phyloP scores from a whole-genome alignment of 2,113 vertebrate genomes.

The Origma solitaria region DNA sequence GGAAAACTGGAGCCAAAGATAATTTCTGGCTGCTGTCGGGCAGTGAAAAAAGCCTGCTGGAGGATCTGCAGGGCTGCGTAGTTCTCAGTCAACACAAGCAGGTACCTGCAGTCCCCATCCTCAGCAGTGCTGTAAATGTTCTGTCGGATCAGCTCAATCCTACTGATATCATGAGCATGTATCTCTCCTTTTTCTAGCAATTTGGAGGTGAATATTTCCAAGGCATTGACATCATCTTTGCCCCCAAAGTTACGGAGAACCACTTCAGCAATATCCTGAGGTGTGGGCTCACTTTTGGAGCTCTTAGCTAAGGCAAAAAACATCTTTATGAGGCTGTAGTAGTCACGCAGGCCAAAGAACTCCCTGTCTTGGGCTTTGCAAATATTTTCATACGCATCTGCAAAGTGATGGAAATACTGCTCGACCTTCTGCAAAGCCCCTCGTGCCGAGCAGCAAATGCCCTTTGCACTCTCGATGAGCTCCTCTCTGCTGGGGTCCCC shows the following conservation, averaged over 20 bases:
- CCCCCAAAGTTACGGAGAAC: slow-evolving; percentile 95
- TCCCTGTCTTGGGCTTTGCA: slow-evolving; percentile 80
- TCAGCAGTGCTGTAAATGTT: slow-evolving; percentile 77
- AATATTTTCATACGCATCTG: slow-evolving; percentile 80
- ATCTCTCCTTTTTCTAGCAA: slow-evolving; percentile 30
- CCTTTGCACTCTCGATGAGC: slow-evolving; percentile 84
- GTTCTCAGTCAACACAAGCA: slow-evolving; percentile 90
- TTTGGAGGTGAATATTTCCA: slow-evolving; percentile 75
- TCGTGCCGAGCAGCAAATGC: slow-evolving; percentile 86
- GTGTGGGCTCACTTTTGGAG: slow-evolving; percentile 63
- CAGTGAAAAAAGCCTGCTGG: slow-evolving; percentile 80
- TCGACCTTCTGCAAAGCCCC: slow-evolving; percentile 78
- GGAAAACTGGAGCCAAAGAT: slow-evolving; percentile 97
- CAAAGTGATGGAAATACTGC: slow-evolving; percentile 81
- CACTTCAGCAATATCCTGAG: slow-evolving; percentile 72
- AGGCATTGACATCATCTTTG: slow-evolving; percentile 77
- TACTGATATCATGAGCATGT: slow-evolving; percentile 57
- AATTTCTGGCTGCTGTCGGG: slow-evolving; percentile 83
- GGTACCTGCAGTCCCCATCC: slow-evolving; percentile 85
- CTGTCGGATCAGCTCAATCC: slow-evolving; percentile 80
- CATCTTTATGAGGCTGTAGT: slow-evolving; percentile 98
- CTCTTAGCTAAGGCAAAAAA: slow-evolving; percentile 79
- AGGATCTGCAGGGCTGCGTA: slow-evolving; percentile 90
- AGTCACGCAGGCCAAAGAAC: slow-evolving; percentile 95
- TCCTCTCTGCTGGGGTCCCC: slow-evolving; percentile 83